phyloP scores from a whole-genome alignment of 2,888 invertebrate species.

The Philopedon plagiatum region DNA sequence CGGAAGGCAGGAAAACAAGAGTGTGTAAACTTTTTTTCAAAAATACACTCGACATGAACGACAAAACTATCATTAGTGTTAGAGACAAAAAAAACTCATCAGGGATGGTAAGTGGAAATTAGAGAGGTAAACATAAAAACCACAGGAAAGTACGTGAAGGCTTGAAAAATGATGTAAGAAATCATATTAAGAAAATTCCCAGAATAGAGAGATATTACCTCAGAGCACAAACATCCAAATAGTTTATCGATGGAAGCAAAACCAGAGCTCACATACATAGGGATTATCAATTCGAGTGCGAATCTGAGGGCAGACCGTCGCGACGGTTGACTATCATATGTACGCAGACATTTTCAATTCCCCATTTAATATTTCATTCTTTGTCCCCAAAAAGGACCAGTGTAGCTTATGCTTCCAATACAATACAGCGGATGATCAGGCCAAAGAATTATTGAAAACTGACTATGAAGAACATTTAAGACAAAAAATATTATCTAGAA shows the following conservation, averaged over 20 bases:
- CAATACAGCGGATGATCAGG: slow-evolving; percentile 4
- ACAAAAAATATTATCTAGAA: neutral
- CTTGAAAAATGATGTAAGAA: neutral
- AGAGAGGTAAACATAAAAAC: neutral
- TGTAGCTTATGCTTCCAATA: slow-evolving; percentile 11
- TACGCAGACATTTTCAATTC: slow-evolving; percentile 32
- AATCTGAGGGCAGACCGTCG: neutral
- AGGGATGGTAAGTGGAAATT: neutral
- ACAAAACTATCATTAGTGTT: neutral
- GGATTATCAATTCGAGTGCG: slow-evolving; percentile 6
- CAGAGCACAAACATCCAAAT: slow-evolving; percentile 5
- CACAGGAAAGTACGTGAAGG: no score
- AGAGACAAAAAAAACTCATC: no score
- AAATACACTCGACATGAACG: neutral
- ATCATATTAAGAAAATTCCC: slow-evolving; percentile 25
- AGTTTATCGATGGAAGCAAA: slow-evolving; percentile 28
- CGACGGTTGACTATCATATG: slow-evolving; percentile 3
- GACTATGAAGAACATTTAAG: neutral
- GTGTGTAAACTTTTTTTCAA: no score
- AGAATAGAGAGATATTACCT: slow-evolving; percentile 27
- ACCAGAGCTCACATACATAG: slow-evolving; percentile 14
- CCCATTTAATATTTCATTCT: slow-evolving; percentile 22
- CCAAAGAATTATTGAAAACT: neutral
- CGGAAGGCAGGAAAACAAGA: no score
- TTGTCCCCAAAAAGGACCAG: no score